Evolutionary conservation across 2,888 invertebrate species (phyloP), one percentile per base, ranked within the genome.

Genomic region (Spilosoma lubricipeda): DNA sequence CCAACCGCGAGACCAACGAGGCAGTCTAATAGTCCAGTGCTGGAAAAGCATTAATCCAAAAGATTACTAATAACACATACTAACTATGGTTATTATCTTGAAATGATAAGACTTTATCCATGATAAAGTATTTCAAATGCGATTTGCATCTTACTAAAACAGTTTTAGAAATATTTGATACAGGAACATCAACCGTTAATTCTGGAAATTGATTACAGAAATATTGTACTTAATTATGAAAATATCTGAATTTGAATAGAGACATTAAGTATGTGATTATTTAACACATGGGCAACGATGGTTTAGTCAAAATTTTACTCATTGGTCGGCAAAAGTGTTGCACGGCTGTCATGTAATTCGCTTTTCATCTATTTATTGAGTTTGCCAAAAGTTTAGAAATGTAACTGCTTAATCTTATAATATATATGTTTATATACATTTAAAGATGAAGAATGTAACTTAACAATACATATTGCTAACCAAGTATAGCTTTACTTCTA

Each of bases 401-500:
- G 15, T 15, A 45, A 15, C 15, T 15, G 18, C 30, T 27, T 2
- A 27, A 7, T 63, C 15, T 27, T 30, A 63, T 2, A 30, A 63
- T 27, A 63, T 5, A 30, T 59, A 27, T n/a, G 30, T 63, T 52
- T 23, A 52, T n/a, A n/a, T n/a, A 23, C 20, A 5, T 66, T 39
- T n/a, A 23, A 66, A 15, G 3, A 1, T 23, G 30, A 45, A 67
- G 30, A 67, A n/a, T 18, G 30, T 18, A 3, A 67, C 2, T 30
- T 45, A 20, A 3, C 11, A n/a, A 45, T 18, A 3, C 20, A 23
- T 48, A 67, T 30, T 20, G 8, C 42, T 67, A 27, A 27, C 42
- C n/a, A n/a, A 23, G 2, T 66, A n/a, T n/a, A 66, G 67, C 13
- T 66, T 73, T 66, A 77, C 67, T 79, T 77, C 79, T 84, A 82